Evolutionary conservation across 2,113 vertebrate species (phyloP).

Genomic region (Gnathonemus longibarbis): DNA sequence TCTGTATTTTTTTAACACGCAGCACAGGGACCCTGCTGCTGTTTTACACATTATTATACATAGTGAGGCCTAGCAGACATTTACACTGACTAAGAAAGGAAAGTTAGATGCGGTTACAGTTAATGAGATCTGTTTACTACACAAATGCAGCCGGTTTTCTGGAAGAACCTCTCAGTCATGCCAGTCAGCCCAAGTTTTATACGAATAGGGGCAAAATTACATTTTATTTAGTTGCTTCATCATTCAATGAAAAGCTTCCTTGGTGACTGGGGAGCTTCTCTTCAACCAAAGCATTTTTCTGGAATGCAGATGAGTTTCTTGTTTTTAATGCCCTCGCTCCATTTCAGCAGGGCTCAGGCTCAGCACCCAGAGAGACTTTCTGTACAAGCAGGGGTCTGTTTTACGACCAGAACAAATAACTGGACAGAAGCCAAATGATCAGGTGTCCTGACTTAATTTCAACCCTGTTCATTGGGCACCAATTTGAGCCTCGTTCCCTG

Average conservation of each 20-base stretch:
- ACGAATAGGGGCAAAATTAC: background rate
- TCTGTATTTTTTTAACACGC: slow-evolving; percentile 7
- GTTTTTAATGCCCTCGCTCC: background rate
- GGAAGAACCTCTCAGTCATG: background rate
- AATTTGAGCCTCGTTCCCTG: background rate
- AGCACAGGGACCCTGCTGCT: background rate
- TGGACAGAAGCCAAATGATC: background rate
- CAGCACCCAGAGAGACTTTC: background rate
- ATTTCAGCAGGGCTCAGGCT: background rate
- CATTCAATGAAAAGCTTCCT: background rate
- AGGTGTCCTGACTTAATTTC: background rate
- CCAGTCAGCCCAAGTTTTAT: background rate
- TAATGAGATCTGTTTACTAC: background rate
- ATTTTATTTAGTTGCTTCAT: background rate
- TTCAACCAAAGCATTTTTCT: background rate
- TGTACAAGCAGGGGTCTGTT: background rate
- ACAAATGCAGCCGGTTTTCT: background rate
- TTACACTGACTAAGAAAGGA: background rate
- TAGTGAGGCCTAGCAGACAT: background rate
- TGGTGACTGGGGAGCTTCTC: background rate
- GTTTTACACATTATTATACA: background rate
- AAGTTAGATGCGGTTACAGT: background rate
- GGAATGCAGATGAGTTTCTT: background rate
- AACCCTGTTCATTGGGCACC: background rate
- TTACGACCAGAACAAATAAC: background rate